These are phyloP conservation scores for Bhutanitis thaidina DNA, from an alignment of 2,888 invertebrate species.

Conservation along the genomic window DNA sequence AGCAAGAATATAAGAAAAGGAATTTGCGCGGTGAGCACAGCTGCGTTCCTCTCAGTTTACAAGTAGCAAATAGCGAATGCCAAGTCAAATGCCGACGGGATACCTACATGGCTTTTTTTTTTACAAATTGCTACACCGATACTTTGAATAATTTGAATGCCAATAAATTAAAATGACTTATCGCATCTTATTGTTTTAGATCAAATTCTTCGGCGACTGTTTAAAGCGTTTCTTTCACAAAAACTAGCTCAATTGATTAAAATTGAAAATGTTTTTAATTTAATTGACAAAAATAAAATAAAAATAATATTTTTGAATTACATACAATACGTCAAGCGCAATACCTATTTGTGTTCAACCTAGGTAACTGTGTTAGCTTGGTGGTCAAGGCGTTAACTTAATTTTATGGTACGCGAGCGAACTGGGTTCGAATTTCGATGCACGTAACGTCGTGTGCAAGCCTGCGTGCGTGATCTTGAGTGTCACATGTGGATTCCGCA, in stretches of 20 bases:
- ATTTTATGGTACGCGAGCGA: too few species aligned
- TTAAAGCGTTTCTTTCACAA: too few species aligned
- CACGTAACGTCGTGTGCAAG: too few species aligned
- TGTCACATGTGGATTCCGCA: too few species aligned
- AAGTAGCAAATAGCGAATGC: constrained; percentile 9
- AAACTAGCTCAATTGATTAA: background rate
- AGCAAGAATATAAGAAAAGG: constrained; percentile 1
- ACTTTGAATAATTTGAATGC: constrained; percentile 13
- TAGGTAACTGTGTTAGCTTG: too few species aligned
- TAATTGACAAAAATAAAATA: too few species aligned
- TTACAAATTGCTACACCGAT: constrained; percentile 8
- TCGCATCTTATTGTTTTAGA: constrained; percentile 1
- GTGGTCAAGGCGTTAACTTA: too few species aligned
- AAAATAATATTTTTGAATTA: too few species aligned
- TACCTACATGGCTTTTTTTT: background rate
- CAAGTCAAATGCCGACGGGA: constrained; percentile 8
- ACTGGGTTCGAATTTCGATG: too few species aligned
- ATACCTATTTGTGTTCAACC: too few species aligned
- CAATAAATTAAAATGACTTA: constrained; percentile 14
- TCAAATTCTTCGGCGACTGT: background rate
- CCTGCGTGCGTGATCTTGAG: too few species aligned
- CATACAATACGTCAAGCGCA: too few species aligned
- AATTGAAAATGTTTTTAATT: constrained; percentile 1
- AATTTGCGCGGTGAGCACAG: constrained; percentile 14
- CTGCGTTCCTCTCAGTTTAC: constrained; percentile 12